These are phyloP conservation scores for Nasonia giraulti DNA, from an alignment of 1,140 invertebrate genomes.

Conservation along the genomic window DNA sequence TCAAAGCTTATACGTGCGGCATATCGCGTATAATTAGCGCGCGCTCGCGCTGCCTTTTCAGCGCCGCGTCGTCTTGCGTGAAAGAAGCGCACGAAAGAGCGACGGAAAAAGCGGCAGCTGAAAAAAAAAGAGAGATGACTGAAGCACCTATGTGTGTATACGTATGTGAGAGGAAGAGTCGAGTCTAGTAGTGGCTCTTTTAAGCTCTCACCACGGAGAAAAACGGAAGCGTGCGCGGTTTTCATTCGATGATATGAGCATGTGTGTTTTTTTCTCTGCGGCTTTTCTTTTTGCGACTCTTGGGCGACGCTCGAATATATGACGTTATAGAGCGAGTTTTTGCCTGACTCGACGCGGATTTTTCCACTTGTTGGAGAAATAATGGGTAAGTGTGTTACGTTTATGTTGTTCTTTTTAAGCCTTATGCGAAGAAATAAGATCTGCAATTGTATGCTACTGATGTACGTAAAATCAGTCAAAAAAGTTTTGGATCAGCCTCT, in stretches of 20 bases:
- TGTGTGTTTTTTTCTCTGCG: background rate
- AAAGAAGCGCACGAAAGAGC: constrained; percentile 10
- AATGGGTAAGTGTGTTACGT: background rate
- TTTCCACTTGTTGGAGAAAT: constrained; percentile 33
- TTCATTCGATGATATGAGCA: background rate
- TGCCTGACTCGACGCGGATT: constrained; percentile 37
- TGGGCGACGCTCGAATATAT: background rate
- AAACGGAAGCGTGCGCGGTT: background rate
- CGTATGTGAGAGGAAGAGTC: too few relatives aligned
- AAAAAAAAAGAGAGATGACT: background rate
- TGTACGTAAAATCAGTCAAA: too few relatives aligned
- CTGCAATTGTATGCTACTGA: too few relatives aligned
- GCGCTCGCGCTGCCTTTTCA: constrained; percentile 18
- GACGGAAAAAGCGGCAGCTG: background rate
- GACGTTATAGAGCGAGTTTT: background rate
- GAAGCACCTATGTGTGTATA: background rate
- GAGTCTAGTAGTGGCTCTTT: too few relatives aligned
- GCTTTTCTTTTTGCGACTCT: background rate
- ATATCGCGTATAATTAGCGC: constrained; percentile 25
- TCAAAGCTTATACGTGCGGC: background rate
- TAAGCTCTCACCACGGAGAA: background rate
- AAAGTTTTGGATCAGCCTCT: too few relatives aligned
- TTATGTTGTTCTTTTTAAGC: background rate
- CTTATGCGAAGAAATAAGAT: too few relatives aligned
- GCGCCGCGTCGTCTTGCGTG: constrained; percentile 25